Conservation (phyloP, 2,888 invertebrate genomes). For the Eupithecia centaureata region DNA sequence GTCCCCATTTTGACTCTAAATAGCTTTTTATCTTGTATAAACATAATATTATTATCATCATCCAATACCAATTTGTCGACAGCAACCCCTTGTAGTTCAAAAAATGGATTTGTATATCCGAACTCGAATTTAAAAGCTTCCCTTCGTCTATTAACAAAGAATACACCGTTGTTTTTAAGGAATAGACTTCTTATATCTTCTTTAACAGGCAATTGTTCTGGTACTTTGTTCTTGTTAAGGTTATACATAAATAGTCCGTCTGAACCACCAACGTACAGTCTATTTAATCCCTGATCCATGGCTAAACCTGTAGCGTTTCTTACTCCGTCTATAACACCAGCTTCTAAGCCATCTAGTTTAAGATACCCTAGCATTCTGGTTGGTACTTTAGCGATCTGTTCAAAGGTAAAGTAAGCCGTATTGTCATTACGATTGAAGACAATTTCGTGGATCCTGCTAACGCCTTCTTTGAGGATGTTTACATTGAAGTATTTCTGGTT, state of each 20-base stretch:
- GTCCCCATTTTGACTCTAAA: conserved; percentile 68
- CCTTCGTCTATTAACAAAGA: conserved; percentile 60
- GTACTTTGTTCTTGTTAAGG: conserved; percentile 55
- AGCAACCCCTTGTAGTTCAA: conserved; percentile 56
- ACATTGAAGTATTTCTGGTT: conserved; percentile 65
- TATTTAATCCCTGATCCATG: conserved; percentile 63
- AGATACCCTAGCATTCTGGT: conserved; percentile 60
- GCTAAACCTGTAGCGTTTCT: conserved; percentile 70
- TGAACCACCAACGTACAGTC: conserved; percentile 66
- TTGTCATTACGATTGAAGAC: conserved; percentile 65
- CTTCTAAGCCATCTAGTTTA: conserved; percentile 54
- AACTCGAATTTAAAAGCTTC: conserved; percentile 66
- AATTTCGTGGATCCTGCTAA: conserved; percentile 64
- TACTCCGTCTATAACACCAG: conserved; percentile 63
- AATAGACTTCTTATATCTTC: conserved; percentile 65
- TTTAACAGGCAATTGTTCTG: conserved; percentile 62
- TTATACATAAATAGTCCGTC: conserved; percentile 69
- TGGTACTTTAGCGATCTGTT: conserved; percentile 56
- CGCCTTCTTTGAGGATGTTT: conserved; percentile 68
- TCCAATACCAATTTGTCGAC: conserved; percentile 67
- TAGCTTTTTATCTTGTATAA: conserved; percentile 56
- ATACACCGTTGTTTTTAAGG: conserved; percentile 62
- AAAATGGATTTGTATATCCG: conserved; percentile 55
- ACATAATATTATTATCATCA: conserved; percentile 70
- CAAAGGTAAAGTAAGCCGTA: conserved; percentile 69